Percentiles rank a stretch among this genome's conserved stretches.
Conservation (phyloP, 1,140 invertebrate genomes). For the Hycleus cichorii region DNA sequence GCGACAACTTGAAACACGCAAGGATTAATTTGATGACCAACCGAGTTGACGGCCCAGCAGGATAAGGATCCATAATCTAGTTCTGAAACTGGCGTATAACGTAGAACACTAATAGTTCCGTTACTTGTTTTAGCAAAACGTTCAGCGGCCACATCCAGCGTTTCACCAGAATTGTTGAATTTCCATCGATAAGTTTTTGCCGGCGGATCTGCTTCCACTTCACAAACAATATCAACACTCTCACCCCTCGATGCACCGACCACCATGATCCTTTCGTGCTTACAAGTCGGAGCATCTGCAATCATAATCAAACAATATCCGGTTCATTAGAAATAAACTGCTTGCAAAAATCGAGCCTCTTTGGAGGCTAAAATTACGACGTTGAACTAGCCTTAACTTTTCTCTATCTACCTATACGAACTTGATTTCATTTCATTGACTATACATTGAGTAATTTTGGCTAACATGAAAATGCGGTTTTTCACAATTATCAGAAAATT, state of each 20-base stretch:
- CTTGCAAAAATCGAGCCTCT: too few relatives aligned
- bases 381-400: too few relatives aligned
- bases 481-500: too few relatives aligned
- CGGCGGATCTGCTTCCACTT: conserved; percentile 80
- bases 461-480: too few relatives aligned
- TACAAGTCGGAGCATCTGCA: conserved; percentile 74
- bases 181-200: conserved; percentile 81
- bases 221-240: conserved; percentile 73
- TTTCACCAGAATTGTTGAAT: conserved; percentile 82
- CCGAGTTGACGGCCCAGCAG: conserved; percentile 74
- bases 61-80: conserved; percentile 73
- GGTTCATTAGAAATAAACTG: too few relatives aligned
- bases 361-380: too few relatives aligned
- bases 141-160: conserved; percentile 66
- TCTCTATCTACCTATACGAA: too few relatives aligned
- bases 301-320: too few relatives aligned
- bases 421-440: too few relatives aligned
- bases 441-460: too few relatives aligned
- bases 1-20: conserved; percentile 74
- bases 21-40: conserved; percentile 73
- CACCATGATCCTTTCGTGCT: conserved; percentile 62
- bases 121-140: conserved; percentile 56
- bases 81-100: conserved; percentile 62
- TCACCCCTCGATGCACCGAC: conserved; percentile 79
- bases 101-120: conserved; percentile 58